Evolutionary conservation across 1,140 invertebrate species (phyloP).

Genomic region (Philotrypesis tridentata): DNA sequence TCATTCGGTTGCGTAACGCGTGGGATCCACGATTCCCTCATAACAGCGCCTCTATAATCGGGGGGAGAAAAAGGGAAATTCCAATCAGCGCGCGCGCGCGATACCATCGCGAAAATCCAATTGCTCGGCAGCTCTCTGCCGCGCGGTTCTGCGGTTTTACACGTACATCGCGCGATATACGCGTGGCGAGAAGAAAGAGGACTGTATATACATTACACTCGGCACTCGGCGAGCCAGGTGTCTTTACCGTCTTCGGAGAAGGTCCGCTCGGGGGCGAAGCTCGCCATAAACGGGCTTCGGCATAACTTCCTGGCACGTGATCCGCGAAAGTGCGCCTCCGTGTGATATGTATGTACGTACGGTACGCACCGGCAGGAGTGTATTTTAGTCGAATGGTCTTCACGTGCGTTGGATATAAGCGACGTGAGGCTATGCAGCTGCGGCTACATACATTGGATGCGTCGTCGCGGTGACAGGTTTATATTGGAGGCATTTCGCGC

Average conservation of each 20-base stretch:
- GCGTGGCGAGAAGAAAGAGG: neutral
- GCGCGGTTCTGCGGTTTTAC: neutral
- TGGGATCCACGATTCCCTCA: no score
- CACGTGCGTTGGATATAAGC: neutral
- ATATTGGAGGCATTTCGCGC: neutral
- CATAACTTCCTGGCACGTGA: conserved; percentile 45
- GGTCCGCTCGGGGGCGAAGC: neutral
- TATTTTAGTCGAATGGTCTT: neutral
- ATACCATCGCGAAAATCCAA: neutral
- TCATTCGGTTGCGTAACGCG: neutral
- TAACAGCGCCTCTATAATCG: neutral
- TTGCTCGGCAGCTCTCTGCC: neutral
- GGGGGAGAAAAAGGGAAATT: conserved; percentile 2
- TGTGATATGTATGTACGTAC: neutral
- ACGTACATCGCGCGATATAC: neutral
- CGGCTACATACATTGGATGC: neutral
- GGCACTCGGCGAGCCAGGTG: conserved; percentile 11
- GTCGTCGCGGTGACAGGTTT: neutral
- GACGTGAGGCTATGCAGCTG: neutral
- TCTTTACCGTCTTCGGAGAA: neutral
- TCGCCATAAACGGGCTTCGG: conserved; percentile 39
- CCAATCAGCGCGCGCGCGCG: conserved; percentile 16
- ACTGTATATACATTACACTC: no score
- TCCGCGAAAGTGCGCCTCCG: conserved; percentile 34
- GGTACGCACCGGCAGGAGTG: no score